Percentiles rank a stretch among this genome's conserved stretches.
phyloP scores from a whole-genome alignment of 1,140 invertebrate species.

The Brachionus rubens region DNA sequence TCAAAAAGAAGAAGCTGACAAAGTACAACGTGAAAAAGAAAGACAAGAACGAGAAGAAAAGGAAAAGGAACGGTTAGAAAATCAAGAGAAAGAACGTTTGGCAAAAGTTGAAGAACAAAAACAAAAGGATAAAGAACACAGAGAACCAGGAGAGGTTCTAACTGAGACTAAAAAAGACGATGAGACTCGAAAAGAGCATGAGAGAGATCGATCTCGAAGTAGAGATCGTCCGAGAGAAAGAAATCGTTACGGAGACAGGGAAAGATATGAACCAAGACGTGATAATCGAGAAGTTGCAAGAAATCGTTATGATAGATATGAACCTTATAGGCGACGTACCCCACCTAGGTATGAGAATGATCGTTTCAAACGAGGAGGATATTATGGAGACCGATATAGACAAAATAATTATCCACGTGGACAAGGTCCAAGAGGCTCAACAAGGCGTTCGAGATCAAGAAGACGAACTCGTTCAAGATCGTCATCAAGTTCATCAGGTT shows the following conservation, averaged over 20 bases:
- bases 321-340: background rate
- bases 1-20: background rate
- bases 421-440: background rate
- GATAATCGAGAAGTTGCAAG: background rate
- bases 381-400: background rate
- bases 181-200: background rate
- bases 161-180: too few species aligned
- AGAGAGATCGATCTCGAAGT: background rate
- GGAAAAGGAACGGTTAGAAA: background rate
- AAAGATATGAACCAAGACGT: background rate
- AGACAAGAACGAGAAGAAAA: background rate
- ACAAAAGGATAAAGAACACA: background rate
- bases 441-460: background rate
- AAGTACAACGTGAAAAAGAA: background rate
- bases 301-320: conserved; percentile 2
- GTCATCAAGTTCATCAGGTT: background rate
- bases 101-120: too few species aligned
- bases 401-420: background rate
- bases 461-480: background rate
- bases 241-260: background rate
- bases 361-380: background rate
- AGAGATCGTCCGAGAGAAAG: background rate
- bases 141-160: too few species aligned
- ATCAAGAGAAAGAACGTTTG: too few species aligned
- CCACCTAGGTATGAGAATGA: background rate